Evolutionary conservation across 1,140 invertebrate species (phyloP), one percentile per base, ranked within the genome.

Genomic region (Spodoptera frugiperda): DNA sequence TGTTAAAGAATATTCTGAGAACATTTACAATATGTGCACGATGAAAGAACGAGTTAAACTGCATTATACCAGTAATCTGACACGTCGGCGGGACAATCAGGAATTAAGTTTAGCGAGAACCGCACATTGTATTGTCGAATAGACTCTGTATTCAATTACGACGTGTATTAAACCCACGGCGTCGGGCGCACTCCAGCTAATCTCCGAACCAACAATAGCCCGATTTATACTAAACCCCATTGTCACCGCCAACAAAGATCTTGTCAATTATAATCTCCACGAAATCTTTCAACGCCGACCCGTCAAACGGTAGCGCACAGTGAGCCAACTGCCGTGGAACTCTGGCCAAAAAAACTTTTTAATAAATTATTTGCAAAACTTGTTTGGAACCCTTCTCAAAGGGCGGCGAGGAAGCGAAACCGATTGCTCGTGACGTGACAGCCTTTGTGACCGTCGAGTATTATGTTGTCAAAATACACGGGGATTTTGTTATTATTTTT

Each of bases 401-500:
- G 86, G 87, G 87, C 86, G 84, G 88, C 83, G 82, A 85, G 86
- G 89, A 89, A 91, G 84, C 85, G 88, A 91, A 92, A 89, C 90
- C 90, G 90, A 93, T 93, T 91, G 89, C 82, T 89, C 85, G 87
- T 91, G 90, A 92, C 92, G 89, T 90, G 89, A 88, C 87, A 86
- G 84, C 87, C 86, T 91, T 92, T 92, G 91, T 93, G 87, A 89
- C 87, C 84, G 85, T 85, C 83, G 84, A 90, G 92, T 92, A 93
- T 93, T 93, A 92, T 90, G 90, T 89, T 93, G 92, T 93, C 92
- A 93, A 93, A 93, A 93, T 92, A 93, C 88, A 90, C 89, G 84
- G 88, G 85, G 88, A 92, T 93, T 92, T 93, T 89, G 91, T 93
- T 93, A 93, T 93, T 93, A 93, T 93, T 93, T 91, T 92, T 92